Conservation (phyloP, 2,113 vertebrate species). For the Melanotaenia duboulayi region DNA sequence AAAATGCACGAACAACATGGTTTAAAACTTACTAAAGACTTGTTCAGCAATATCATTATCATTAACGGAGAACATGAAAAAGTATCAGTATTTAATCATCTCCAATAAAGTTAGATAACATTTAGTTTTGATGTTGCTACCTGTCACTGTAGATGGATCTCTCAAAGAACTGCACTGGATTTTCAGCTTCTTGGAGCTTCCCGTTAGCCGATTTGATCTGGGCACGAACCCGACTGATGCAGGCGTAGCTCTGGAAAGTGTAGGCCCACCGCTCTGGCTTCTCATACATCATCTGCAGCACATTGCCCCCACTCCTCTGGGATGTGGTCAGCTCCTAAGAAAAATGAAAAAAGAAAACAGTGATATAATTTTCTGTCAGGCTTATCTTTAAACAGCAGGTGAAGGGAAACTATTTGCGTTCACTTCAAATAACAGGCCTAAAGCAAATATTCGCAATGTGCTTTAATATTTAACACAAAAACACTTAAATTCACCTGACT, state of each 20-base stretch:
- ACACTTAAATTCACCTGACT: no score
- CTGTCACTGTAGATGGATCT: constrained; percentile 96
- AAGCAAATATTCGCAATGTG: no score
- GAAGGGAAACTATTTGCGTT: no score
- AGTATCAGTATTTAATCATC: background rate
- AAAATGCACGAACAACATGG: no score
- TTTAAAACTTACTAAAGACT: no score
- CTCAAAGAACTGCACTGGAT: constrained; percentile 92
- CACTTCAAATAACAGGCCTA: no score
- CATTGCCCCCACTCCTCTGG: constrained; percentile 91
- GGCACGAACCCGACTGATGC: constrained; percentile 90
- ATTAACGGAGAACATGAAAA: no score
- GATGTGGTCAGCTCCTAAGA: constrained; percentile 88
- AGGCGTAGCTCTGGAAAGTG: constrained; percentile 94
- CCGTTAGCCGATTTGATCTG: constrained; percentile 85
- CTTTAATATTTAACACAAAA: no score
- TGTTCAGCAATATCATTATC: no score
- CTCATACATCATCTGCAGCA: constrained; percentile 95
- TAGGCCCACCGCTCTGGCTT: constrained; percentile 94
- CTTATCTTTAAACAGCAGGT: no score
- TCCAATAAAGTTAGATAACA: background rate
- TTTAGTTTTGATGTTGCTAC: constrained; percentile 63
- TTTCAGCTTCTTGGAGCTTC: constrained; percentile 80
- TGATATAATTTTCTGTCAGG: no score
- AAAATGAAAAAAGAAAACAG: no score